Evolutionary conservation across 92 coral and sea anemone genomes (phyloP).

Genomic region (Ricordea florida): DNA sequence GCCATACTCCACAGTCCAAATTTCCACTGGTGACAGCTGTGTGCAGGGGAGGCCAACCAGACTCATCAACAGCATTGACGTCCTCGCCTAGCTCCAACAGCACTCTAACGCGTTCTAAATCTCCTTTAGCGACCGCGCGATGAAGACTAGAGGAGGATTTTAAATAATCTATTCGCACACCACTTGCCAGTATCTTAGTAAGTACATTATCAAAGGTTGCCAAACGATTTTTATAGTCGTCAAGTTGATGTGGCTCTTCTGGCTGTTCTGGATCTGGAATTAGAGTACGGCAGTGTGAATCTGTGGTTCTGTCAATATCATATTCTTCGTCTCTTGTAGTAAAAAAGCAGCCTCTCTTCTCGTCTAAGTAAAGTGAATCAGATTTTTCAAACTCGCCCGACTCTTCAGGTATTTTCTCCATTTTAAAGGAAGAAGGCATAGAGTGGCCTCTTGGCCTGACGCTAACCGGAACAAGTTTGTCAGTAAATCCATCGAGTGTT

Average conservation of each 20-base stretch:
- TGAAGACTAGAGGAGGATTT: conserved; percentile 54
- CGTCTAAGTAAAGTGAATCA: too few relatives aligned
- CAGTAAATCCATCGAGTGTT: not conserved
- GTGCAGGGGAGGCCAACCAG: conserved; percentile 65
- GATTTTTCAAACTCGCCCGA: not conserved
- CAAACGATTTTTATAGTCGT: not conserved
- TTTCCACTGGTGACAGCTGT: conserved; percentile 55
- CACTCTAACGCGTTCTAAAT: conserved; percentile 13
- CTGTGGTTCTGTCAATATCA: too few relatives aligned
- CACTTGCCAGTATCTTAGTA: not conserved
- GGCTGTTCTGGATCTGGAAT: too few relatives aligned
- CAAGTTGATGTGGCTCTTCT: too few relatives aligned
- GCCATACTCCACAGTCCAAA: conserved; percentile 49
- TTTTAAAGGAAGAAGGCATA: conserved; percentile 16
- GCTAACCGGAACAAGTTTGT: not conserved
- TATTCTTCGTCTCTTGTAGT: too few relatives aligned
- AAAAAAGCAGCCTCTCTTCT: too few relatives aligned
- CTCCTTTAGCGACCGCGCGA: conserved; percentile 56
- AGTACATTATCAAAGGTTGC: not conserved
- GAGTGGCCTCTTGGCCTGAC: conserved; percentile 1
- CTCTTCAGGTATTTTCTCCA: conserved; percentile 47
- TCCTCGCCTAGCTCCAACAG: conserved; percentile 54
- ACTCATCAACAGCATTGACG: conserved; percentile 58
- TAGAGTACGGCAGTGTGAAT: too few relatives aligned
- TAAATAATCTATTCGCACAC: not conserved